phyloP scores from a whole-genome alignment of 64 coral and sea anemone genomes.

The Cladopsammia gracilis region DNA sequence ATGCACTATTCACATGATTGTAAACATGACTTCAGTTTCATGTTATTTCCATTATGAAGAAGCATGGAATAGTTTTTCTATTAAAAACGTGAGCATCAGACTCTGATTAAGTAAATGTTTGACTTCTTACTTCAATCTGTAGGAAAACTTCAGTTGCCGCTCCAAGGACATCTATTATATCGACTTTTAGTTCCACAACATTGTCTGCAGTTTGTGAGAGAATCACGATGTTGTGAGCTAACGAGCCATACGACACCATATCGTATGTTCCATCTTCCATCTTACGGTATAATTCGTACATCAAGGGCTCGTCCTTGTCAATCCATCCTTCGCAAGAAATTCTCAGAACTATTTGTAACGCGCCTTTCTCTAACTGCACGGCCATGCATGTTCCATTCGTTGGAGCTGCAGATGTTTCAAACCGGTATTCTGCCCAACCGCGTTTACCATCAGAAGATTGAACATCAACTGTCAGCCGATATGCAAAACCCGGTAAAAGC shows the following conservation, averaged over 20 bases:
- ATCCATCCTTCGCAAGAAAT: slow-evolving; percentile 4
- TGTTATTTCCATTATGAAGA: too few relatives aligned
- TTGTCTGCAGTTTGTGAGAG: neutral
- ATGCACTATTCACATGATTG: too few relatives aligned
- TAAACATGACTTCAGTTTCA: too few relatives aligned
- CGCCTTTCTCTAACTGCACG: neutral
- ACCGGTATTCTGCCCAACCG: neutral
- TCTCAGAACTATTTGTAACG: neutral
- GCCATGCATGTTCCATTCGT: neutral
- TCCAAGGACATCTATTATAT: neutral
- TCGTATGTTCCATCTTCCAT: neutral
- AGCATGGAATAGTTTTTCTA: too few relatives aligned
- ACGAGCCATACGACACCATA: neutral
- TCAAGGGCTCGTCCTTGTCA: neutral
- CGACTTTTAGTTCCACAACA: neutral
- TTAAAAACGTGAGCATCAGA: too few relatives aligned
- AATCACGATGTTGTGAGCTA: neutral
- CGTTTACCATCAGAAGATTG: neutral
- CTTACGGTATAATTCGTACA: neutral
- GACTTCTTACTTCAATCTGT: neutral
- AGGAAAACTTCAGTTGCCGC: neutral
- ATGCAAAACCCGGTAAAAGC: neutral
- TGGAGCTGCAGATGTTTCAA: neutral
- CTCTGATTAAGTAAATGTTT: neutral
- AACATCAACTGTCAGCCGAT: neutral